A percentile compares a stretch with the other conserved stretches of the same genome.
Conservation (phyloP, 2,888 invertebrate species). For the Eupithecia tripunctaria region DNA sequence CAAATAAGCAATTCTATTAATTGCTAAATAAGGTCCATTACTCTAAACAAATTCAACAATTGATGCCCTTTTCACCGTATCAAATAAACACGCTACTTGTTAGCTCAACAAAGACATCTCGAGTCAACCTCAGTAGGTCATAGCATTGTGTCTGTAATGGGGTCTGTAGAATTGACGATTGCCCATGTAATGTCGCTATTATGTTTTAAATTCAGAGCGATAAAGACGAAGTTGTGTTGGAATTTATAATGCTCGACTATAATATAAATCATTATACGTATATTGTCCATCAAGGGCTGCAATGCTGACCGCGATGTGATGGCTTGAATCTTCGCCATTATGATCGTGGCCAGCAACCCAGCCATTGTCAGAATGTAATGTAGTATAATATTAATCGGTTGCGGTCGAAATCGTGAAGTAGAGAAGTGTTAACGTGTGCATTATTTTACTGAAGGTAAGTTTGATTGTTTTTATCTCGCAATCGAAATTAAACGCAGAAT, state of each 20-base stretch:
- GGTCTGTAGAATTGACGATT: constrained; percentile 26
- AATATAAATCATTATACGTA: too few relatives aligned
- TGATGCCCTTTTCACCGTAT: neutral
- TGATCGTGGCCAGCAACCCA: too few relatives aligned
- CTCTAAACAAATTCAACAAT: neutral
- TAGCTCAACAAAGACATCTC: constrained; percentile 36
- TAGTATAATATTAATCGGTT: too few relatives aligned
- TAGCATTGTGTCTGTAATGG: constrained; percentile 35
- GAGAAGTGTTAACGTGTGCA: too few relatives aligned
- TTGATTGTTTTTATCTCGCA: too few relatives aligned
- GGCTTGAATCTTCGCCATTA: too few relatives aligned
- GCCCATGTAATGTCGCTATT: constrained; percentile 32
- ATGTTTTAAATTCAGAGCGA: constrained; percentile 25
- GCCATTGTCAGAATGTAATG: too few relatives aligned
- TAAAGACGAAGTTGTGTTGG: neutral
- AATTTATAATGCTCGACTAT: neutral
- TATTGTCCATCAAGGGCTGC: too few relatives aligned
- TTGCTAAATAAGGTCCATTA: neutral
- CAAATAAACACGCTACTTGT: constrained; percentile 10
- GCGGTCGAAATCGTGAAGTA: too few relatives aligned
- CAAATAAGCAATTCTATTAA: constrained; percentile 1
- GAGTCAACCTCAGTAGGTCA: constrained; percentile 37
- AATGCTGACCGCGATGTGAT: too few relatives aligned
- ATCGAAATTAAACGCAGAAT: too few relatives aligned
- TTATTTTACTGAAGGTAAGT: too few relatives aligned